Percentiles rank a stretch among this genome's conserved stretches.
These are phyloP conservation scores for Pygoscelis antarcticus DNA, from an alignment of 2,113 vertebrate genomes.

Conservation along the genomic window DNA sequence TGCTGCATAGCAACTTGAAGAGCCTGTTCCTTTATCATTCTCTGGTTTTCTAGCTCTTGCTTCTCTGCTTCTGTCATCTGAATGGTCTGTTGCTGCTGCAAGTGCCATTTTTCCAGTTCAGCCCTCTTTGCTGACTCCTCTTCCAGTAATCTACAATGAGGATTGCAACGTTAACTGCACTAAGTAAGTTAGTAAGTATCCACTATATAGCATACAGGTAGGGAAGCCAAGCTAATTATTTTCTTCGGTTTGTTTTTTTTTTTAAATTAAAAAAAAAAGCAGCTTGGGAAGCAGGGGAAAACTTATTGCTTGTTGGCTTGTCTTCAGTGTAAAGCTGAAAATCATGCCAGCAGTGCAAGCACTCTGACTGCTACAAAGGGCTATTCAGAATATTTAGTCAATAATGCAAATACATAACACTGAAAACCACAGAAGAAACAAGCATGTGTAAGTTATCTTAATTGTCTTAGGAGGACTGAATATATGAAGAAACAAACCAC, in stretches of 20 bases:
- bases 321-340: background rate
- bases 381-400: constrained; percentile 24
- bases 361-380: background rate
- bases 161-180: background rate
- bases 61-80: constrained; percentile 91
- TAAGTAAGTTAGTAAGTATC: background rate
- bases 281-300: background rate
- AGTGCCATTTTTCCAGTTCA: constrained; percentile 90
- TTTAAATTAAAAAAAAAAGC: background rate
- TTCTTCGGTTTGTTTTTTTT: background rate
- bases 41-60: constrained; percentile 88
- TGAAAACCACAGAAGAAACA: background rate
- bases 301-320: background rate
- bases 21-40: constrained; percentile 84
- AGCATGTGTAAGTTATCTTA: background rate
- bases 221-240: background rate
- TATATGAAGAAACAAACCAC: background rate
- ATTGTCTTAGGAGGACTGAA: background rate
- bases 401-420: background rate
- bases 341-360: background rate
- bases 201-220: background rate
- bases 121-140: constrained; percentile 89
- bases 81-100: constrained; percentile 89
- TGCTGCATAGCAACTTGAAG: constrained; percentile 90
- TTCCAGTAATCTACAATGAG: constrained; percentile 83